These are phyloP conservation scores for Musca domestica DNA, from an alignment of 1,140 invertebrate species.

Conservation along the genomic window DNA sequence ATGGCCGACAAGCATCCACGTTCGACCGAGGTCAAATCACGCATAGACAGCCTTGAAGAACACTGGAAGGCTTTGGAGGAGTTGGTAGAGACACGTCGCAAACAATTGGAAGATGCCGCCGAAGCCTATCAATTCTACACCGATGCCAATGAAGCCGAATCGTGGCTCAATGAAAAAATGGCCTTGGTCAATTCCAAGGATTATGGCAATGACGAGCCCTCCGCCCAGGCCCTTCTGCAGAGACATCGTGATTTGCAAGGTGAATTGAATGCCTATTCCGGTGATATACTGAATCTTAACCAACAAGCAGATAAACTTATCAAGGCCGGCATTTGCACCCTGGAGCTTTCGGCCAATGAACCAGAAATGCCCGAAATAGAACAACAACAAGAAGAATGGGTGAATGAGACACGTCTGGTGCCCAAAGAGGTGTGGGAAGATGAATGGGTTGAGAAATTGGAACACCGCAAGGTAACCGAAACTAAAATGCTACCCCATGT, in stretches of 20 bases:
- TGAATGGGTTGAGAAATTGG: constrained; percentile 80
- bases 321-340: constrained; percentile 71
- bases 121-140: constrained; percentile 94
- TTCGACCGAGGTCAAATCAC: constrained; percentile 71
- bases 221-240: constrained; percentile 80
- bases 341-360: constrained; percentile 70
- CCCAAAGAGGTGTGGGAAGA: constrained; percentile 91
- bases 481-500: constrained; percentile 83
- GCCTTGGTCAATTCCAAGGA: constrained; percentile 84
- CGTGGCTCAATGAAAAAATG: constrained; percentile 94
- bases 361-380: constrained; percentile 65
- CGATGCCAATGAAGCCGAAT: constrained; percentile 96
- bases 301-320: constrained; percentile 80
- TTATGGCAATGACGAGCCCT: constrained; percentile 86
- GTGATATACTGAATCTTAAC: constrained; percentile 85
- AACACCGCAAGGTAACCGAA: constrained; percentile 80
- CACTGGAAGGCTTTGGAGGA: constrained; percentile 85
- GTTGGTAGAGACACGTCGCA: constrained; percentile 76
- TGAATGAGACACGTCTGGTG: constrained; percentile 74
- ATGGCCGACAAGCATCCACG: constrained; percentile 76
- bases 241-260: constrained; percentile 85
- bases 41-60: constrained; percentile 77
- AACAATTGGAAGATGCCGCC: constrained; percentile 88
- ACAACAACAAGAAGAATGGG: constrained; percentile 70
- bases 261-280: constrained; percentile 86